Percentiles rank a stretch among this genome's conserved stretches.
These are phyloP conservation scores for Heterodera filipjevi DNA, from an alignment of 2,888 invertebrate species.

Conservation along the genomic window DNA sequence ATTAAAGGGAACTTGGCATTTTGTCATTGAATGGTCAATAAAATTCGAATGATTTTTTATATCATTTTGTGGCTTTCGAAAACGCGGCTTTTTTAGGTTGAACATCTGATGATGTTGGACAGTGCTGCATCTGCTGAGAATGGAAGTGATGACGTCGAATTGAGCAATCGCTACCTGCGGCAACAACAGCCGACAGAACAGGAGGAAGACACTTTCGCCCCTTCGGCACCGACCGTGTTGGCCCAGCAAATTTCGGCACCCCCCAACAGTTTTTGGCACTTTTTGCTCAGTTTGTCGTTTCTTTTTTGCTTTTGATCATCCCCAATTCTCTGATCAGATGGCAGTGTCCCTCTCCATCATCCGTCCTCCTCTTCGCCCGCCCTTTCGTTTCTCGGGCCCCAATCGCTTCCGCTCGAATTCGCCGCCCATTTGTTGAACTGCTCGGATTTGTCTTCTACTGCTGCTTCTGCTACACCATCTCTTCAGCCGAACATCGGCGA, in stretches of 20 bases:
- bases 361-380: not conserved
- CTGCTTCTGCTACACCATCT: not conserved
- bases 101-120: not conserved
- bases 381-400: not conserved
- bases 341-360: not conserved
- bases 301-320: not conserved
- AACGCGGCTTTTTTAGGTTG: not conserved
- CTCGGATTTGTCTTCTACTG: not conserved
- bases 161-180: not conserved
- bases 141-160: not conserved
- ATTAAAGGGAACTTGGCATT: too few species aligned
- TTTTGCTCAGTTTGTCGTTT: conserved; percentile 10
- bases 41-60: not conserved
- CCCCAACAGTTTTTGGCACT: not conserved
- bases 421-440: not conserved
- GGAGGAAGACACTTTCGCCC: not conserved
- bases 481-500: not conserved
- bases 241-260: not conserved
- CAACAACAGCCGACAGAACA: not conserved
- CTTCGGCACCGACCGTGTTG: not conserved
- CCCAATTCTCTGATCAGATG: not conserved
- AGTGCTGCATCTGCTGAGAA: not conserved
- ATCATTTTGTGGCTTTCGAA: not conserved
- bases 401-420: not conserved
- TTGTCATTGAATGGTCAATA: too few species aligned